Conservation (phyloP, 2,113 vertebrate genomes). For the Dasypus novemcinctus region DNA sequence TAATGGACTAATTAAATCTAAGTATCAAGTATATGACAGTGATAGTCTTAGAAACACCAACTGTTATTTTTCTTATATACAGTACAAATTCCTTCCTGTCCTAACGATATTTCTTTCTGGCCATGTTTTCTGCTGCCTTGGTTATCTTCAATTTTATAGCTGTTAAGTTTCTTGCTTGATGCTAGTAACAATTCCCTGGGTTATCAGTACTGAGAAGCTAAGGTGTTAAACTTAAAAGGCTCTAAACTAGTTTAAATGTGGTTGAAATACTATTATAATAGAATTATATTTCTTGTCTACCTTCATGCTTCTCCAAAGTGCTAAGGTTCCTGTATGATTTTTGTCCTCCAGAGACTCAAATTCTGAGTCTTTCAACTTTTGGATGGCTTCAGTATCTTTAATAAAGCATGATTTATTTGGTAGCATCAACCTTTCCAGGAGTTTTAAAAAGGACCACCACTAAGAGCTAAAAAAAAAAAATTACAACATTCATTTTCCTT, state of each 20-base stretch:
- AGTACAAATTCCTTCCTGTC: not conserved
- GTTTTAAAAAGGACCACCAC: slow-evolving; percentile 9
- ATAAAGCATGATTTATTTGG: slow-evolving; percentile 1
- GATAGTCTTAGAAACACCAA: not conserved
- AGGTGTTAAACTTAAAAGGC: not conserved
- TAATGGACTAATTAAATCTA: not conserved
- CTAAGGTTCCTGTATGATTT: not conserved
- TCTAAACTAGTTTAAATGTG: not conserved
- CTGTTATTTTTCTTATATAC: not conserved
- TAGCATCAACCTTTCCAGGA: slow-evolving; percentile 4
- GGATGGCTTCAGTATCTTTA: slow-evolving; percentile 15
- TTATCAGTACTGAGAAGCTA: not conserved
- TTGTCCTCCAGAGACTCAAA: not conserved
- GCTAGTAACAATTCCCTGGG: not conserved
- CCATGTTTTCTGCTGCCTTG: not conserved
- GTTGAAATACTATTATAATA: not conserved
- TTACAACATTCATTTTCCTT: not conserved
- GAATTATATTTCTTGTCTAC: not conserved
- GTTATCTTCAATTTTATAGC: not conserved
- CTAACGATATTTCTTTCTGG: not conserved
- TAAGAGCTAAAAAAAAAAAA: not conserved
- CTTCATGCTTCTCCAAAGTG: not conserved
- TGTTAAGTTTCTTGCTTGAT: not conserved
- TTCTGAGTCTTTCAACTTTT: not conserved
- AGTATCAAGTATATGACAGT: not conserved